A percentile compares a stretch with the other conserved stretches of the same genome.
Evolutionary conservation across 35 echinoderm and acorn worm genomes (phyloP).

Genomic region (Anneissia japonica): DNA sequence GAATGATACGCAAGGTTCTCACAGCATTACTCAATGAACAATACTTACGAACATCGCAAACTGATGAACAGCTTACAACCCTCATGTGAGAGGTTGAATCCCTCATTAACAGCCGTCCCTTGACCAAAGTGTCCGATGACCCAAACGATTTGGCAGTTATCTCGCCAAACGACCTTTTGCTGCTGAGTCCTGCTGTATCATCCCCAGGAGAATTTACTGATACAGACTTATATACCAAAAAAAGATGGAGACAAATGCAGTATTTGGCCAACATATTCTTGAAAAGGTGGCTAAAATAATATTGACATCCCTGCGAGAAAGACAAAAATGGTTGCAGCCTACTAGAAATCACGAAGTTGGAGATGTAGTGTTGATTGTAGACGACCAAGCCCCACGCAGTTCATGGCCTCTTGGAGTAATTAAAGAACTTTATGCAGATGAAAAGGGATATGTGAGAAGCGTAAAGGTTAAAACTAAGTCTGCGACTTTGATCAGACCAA

Average conservation of each 20-base stretch:
- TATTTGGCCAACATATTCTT: background rate
- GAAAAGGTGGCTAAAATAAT: background rate
- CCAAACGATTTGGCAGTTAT: background rate
- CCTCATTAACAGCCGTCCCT: background rate
- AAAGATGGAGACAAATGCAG: background rate
- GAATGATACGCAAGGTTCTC: background rate
- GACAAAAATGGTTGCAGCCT: background rate
- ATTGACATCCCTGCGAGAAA: background rate
- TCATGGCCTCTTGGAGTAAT: background rate
- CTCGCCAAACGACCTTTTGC: slow-evolving; percentile 12
- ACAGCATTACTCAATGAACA: background rate
- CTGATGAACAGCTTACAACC: background rate
- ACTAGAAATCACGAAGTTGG: background rate
- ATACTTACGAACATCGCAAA: background rate
- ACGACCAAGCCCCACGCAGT: background rate
- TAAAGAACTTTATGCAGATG: background rate
- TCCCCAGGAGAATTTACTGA: background rate
- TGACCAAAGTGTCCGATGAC: background rate
- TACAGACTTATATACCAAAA: background rate
- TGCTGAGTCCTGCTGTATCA: background rate
- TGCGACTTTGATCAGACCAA: background rate
- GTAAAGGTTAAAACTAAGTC: background rate
- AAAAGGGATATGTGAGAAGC: background rate
- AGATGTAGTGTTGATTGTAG: background rate
- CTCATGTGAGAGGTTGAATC: background rate